A percentile compares a stretch with the other conserved stretches of the same genome.
Evolutionary conservation across 2,797 vertebrate species (phyloP).

Genomic region (Oryzias dopingdopingensis): DNA sequence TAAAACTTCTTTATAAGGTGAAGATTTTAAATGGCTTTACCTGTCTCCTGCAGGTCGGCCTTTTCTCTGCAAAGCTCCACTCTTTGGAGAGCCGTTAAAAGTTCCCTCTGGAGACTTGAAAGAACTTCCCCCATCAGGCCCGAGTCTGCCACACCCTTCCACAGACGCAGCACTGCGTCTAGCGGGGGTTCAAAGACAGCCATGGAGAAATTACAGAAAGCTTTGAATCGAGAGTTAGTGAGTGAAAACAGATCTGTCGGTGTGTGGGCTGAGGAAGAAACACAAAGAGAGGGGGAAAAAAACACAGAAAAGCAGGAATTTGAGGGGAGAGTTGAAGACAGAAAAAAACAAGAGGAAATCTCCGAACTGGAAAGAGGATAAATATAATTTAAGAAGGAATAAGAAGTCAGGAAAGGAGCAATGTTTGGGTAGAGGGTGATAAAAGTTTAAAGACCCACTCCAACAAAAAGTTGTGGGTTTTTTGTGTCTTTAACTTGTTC

Average conservation of each 20-base stretch:
- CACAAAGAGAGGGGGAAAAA: slow-evolving; percentile 6
- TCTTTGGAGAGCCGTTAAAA: slow-evolving; percentile 83
- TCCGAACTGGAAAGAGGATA: slow-evolving; percentile 32
- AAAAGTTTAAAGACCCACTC: slow-evolving; percentile 14
- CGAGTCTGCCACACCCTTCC: slow-evolving; percentile 88
- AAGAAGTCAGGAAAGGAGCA: slow-evolving; percentile 25
- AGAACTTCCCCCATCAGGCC: slow-evolving; percentile 92
- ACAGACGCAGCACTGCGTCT: slow-evolving; percentile 89
- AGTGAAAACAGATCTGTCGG: neutral
- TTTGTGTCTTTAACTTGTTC: no score
- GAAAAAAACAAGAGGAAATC: slow-evolving; percentile 25
- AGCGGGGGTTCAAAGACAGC: slow-evolving; percentile 19
- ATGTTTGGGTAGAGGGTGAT: slow-evolving; percentile 35
- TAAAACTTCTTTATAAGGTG: no score
- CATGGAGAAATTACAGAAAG: slow-evolving; percentile 10
- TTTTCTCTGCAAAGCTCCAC: slow-evolving; percentile 84
- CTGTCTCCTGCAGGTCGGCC: slow-evolving; percentile 83
- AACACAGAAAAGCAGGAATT: slow-evolving; percentile 16
- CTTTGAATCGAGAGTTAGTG: slow-evolving; percentile 1
- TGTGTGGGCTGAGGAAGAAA: neutral
- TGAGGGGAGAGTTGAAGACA: slow-evolving; percentile 14
- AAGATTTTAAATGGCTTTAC: slow-evolving; percentile 59
- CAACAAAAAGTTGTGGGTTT: no score
- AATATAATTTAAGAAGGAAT: slow-evolving; percentile 23
- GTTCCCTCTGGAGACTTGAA: slow-evolving; percentile 87